Base-by-base conservation (phyloP, 2,113 vertebrate species). In the Chloropsis cyanopogon region DNA sequence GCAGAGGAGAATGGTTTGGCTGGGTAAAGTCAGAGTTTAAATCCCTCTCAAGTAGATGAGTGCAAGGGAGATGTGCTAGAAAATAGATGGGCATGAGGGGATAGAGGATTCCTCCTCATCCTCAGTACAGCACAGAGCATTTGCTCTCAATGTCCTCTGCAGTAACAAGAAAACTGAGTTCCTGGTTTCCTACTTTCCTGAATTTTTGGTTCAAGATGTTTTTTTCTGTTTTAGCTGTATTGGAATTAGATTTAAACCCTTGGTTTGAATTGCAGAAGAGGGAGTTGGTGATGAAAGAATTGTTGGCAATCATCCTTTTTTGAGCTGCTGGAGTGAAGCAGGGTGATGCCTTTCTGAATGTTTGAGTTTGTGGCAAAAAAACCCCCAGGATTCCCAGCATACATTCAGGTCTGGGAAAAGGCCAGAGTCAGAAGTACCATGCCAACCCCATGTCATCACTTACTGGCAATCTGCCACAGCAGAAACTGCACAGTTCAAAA, bases 351-450 rank as follows among this genome's bases (percentile, higher is more conserved):
- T 52, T 63, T 33, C 35, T 78, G 57, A 69, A 21, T 59, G 12
- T 12, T 17, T 83, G 64, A 73, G 16, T 24, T 73, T 59, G 60
- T 47, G 64, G 64, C 0, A 46, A 61, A 50, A 70, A 56, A 50
- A 52, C 1, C 4, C 9, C 28, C 23, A 78, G 24, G 16, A 84
- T 91, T 84, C 72, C 49, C 64, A 86, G 44, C 17, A 71, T 47
- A 37, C 31, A 60, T 68, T 83, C 24, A 56, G 21, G 69, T 83
- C 80, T 95, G 76, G 69, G 80, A 93, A 91, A 88, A 86, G 53
- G 52, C 68, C 86, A 86, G 68, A 88, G 24, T 25, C 86, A 92
- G 64, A 22, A 88, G 52, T 12, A 63, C 21, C 59, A 88, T 86
- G 68, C 71, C 88, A 93, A 28, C 24, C 21, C 69, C 23, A 44